A percentile compares a stretch with the other conserved stretches of the same genome.
phyloP scores from a whole-genome alignment of 2,113 vertebrate genomes.

The Azemiops feae region DNA sequence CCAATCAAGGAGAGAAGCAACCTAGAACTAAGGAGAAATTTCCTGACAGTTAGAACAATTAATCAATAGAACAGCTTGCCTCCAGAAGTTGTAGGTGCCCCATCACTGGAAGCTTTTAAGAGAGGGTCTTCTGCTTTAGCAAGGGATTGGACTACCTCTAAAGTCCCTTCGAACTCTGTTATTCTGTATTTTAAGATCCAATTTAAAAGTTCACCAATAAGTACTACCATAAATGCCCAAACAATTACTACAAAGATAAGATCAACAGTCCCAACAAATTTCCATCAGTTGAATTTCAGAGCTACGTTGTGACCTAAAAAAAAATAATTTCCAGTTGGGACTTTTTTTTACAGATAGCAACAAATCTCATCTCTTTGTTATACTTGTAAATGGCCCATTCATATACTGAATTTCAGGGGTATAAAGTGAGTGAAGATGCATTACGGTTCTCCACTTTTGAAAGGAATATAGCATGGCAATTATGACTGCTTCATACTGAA shows the following conservation, averaged over 20 bases:
- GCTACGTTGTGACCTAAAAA: neutral
- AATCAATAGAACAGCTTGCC: too few relatives aligned
- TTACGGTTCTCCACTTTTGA: neutral
- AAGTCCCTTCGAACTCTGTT: too few relatives aligned
- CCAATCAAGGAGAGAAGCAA: neutral
- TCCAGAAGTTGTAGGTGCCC: too few relatives aligned
- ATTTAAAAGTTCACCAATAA: neutral
- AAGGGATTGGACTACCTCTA: too few relatives aligned
- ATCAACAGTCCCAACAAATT: neutral
- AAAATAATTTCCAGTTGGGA: neutral
- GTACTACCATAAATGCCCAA: neutral
- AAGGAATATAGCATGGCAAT: neutral
- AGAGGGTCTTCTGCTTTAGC: too few relatives aligned
- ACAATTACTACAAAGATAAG: neutral
- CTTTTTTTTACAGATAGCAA: neutral
- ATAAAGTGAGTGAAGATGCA: neutral
- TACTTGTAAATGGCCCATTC: neutral
- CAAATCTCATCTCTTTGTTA: neutral
- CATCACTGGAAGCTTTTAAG: too few relatives aligned
- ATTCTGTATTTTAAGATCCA: neutral
- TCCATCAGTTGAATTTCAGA: neutral
- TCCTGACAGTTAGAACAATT: too few relatives aligned
- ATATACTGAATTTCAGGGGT: neutral
- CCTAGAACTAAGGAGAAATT: too few relatives aligned
- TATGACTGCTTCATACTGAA: neutral